A percentile compares a stretch with the other conserved stretches of the same genome.
These are phyloP conservation scores for Euclidia mi DNA, from an alignment of 2,888 invertebrate species.

Conservation along the genomic window DNA sequence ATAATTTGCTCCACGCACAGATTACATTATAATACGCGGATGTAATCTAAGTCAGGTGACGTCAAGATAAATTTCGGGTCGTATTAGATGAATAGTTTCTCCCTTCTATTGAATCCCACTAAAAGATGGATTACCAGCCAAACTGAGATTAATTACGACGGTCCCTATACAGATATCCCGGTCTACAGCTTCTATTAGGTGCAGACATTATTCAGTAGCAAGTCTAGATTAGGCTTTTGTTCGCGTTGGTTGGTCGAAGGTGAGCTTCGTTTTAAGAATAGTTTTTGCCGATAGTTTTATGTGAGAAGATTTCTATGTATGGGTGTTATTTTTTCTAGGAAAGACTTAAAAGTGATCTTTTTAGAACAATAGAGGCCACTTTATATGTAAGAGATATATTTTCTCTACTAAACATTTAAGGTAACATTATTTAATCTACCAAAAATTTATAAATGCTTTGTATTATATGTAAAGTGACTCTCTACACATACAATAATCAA, in stretches of 20 bases:
- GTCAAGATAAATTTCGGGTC: conserved; percentile 70
- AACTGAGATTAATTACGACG: conserved; percentile 77
- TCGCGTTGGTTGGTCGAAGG: neutral
- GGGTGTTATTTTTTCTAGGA: neutral
- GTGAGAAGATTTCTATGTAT: neutral
- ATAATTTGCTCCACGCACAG: conserved; percentile 47
- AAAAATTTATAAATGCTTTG: no score
- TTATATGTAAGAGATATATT: no score
- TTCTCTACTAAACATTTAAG: no score
- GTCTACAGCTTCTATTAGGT: conserved; percentile 49
- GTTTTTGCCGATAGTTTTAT: neutral
- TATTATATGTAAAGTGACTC: no score
- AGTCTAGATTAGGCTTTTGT: conserved; percentile 13
- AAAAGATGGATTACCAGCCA: conserved; percentile 73
- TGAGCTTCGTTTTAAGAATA: neutral
- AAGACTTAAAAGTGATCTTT: no score
- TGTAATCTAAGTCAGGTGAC: conserved; percentile 57
- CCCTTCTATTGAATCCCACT: conserved; percentile 59
- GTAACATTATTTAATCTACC: no score
- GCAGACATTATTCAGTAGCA: conserved; percentile 39
- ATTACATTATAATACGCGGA: conserved; percentile 51
- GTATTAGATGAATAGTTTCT: conserved; percentile 65
- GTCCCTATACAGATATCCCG: conserved; percentile 44
- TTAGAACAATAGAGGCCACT: no score
- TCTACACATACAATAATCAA: no score